Conservation (phyloP, 2,113 vertebrate genomes). For the Myotis brandtii region DNA sequence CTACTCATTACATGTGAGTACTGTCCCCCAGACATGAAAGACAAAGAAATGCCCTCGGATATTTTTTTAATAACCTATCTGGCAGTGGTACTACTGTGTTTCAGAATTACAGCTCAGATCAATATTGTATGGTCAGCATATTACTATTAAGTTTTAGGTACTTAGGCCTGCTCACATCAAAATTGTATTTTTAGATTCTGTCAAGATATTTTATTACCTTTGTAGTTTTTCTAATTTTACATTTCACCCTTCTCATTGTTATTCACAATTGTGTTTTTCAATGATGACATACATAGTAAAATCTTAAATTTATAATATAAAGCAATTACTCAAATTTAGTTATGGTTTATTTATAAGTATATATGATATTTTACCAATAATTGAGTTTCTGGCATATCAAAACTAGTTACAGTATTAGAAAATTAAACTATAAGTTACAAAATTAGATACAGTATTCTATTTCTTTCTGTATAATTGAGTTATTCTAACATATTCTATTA, state of each 20-base stretch:
- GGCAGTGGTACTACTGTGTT: not conserved
- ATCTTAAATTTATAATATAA: conserved; percentile 5
- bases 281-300: not conserved
- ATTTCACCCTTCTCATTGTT: conserved; percentile 2
- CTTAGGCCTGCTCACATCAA: not conserved
- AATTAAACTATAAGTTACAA: conserved; percentile 32
- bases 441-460: not conserved
- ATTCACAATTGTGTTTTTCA: conserved; percentile 48
- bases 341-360: not conserved
- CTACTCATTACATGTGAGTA: not conserved
- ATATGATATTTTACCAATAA: not conserved
- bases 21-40: not conserved
- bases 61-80: not conserved
- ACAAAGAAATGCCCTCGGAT: not conserved
- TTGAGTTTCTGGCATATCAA: conserved; percentile 17
- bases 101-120: conserved; percentile 3
- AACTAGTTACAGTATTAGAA: conserved; percentile 19
- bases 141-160: not conserved
- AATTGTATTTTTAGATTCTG: not conserved
- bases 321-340: conserved; percentile 3
- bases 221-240: not conserved
- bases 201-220: not conserved
- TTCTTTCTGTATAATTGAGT: not conserved
- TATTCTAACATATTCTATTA: not conserved
- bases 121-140: not conserved